These are phyloP conservation scores for Dolichomitus sp. DNA, from an alignment of 2,888 invertebrate genomes.

Conservation along the genomic window DNA sequence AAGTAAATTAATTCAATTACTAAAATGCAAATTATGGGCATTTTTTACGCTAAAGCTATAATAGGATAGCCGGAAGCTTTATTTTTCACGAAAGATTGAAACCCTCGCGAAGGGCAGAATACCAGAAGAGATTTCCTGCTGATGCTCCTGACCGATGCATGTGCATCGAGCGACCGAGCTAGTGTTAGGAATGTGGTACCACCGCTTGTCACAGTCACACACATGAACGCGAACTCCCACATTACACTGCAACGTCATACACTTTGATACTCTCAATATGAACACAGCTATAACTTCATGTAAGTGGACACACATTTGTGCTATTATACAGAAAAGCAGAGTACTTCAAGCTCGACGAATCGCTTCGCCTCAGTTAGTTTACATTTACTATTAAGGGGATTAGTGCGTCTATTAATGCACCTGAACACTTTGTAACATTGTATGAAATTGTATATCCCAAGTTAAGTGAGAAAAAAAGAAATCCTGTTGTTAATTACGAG, in stretches of 20 bases:
- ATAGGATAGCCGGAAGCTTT: too few relatives aligned
- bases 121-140: neutral
- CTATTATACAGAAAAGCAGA: neutral
- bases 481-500: neutral
- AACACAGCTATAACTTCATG: constrained; percentile 23
- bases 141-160: constrained; percentile 60
- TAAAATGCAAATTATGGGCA: too few relatives aligned
- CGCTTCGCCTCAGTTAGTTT: neutral
- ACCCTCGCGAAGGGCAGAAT: neutral
- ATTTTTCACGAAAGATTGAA: neutral
- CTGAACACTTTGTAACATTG: constrained; percentile 34
- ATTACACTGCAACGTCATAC: constrained; percentile 18
- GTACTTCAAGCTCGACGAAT: constrained; percentile 7
- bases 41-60: too few relatives aligned
- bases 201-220: constrained; percentile 85
- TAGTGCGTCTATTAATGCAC: constrained; percentile 38
- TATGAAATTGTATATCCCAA: neutral
- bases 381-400: constrained; percentile 24
- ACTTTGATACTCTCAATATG: constrained; percentile 26
- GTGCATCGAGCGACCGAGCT: constrained; percentile 76
- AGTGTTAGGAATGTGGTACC: constrained; percentile 86
- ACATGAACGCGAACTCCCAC: constrained; percentile 71
- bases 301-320: neutral
- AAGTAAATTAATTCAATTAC: too few relatives aligned
- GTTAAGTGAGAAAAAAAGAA: neutral